Evolutionary conservation across 2,113 vertebrate species (phyloP).

Genomic region (Ceyx melanurus): DNA sequence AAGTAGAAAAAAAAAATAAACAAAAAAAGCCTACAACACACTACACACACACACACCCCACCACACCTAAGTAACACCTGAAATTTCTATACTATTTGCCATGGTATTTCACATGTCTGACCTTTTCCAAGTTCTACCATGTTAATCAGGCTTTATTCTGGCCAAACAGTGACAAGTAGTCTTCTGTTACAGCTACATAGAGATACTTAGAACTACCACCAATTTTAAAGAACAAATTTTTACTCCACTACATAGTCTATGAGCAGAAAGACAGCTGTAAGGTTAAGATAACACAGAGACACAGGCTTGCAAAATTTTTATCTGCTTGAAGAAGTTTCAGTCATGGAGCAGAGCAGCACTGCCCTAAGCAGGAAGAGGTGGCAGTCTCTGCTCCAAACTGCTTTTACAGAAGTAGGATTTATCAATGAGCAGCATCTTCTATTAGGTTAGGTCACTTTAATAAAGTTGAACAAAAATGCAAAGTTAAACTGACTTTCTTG

Average conservation of each 20-base stretch:
- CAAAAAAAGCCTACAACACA: no score
- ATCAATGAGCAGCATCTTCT: background rate
- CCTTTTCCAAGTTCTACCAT: background rate
- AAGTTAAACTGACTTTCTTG: background rate
- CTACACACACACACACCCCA: no score
- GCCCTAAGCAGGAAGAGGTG: background rate
- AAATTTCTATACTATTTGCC: background rate
- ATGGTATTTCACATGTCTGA: background rate
- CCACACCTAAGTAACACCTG: background rate
- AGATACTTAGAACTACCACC: background rate
- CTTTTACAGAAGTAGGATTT: background rate
- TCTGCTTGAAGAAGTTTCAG: background rate
- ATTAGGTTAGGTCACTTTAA: background rate
- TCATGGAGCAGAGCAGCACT: background rate
- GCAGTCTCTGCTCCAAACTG: background rate
- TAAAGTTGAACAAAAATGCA: background rate
- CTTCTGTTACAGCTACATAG: background rate
- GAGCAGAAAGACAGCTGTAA: background rate
- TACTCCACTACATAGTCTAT: background rate
- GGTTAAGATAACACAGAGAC: background rate
- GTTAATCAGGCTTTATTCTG: background rate
- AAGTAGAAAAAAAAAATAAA: background rate
- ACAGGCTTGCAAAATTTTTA: background rate
- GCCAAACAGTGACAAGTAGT: background rate
- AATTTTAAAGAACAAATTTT: background rate